These are phyloP conservation scores for Pseudochirops cupreus DNA, from an alignment of 2,797 vertebrate species.

Conservation along the genomic window DNA sequence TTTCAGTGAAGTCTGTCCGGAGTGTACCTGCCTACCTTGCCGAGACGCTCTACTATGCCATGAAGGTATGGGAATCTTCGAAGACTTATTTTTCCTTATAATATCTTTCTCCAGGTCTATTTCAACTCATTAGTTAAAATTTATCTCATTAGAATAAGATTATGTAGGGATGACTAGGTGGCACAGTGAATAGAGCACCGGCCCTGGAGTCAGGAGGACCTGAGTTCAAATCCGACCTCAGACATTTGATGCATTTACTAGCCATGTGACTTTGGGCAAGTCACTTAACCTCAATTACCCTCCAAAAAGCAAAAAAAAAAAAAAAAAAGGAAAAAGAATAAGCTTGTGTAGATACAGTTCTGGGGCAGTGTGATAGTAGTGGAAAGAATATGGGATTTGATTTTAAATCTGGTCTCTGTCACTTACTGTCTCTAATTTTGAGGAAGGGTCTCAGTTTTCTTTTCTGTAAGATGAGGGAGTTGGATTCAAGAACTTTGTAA, in stretches of 20 bases:
- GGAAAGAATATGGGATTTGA: neutral
- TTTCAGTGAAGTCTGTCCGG: conserved; percentile 91
- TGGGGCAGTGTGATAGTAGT: neutral
- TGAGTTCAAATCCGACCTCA: too few relatives aligned
- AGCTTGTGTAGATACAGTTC: neutral
- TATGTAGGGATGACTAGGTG: neutral
- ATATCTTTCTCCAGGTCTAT: neutral
- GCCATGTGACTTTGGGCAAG: too few relatives aligned
- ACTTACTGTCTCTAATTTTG: neutral
- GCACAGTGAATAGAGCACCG: too few relatives aligned
- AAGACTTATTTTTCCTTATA: rapidly evolving
- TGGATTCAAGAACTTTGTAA: neutral
- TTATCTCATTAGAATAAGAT: neutral
- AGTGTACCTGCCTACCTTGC: conserved; percentile 94
- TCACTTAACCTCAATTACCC: too few relatives aligned
- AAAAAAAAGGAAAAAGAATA: neutral
- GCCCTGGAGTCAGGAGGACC: too few relatives aligned
- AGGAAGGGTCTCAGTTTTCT: neutral
- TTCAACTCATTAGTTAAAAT: neutral
- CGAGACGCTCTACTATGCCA: conserved; percentile 90
- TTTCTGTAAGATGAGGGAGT: neutral
- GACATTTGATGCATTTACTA: too few relatives aligned
- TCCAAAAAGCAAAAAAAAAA: too few relatives aligned
- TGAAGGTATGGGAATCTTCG: conserved; percentile 89
- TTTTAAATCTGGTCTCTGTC: neutral